Percentiles rank a stretch among this genome's conserved stretches.
phyloP scores from a whole-genome alignment of 2,888 invertebrate genomes.

The Rapana venosa region DNA sequence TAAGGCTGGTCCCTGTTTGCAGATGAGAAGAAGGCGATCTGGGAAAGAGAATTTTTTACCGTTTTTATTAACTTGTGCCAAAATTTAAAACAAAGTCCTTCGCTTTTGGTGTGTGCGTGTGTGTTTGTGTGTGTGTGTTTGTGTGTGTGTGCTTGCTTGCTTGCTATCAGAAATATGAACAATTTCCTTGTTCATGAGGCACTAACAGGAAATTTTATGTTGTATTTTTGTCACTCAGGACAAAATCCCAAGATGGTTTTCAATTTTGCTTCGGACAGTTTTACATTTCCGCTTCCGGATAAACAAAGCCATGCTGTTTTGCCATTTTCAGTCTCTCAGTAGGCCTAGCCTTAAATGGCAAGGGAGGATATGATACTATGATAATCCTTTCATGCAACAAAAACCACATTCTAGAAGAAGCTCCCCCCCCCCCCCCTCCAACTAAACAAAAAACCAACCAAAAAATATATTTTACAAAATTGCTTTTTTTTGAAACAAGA shows the following conservation, averaged over 20 bases:
- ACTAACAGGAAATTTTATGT: not conserved
- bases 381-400: too few species aligned
- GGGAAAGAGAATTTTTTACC: conserved; percentile 71
- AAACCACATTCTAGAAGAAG: too few species aligned
- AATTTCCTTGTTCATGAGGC: not conserved
- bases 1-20: conserved; percentile 86
- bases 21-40: not conserved
- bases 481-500: too few species aligned
- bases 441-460: not conserved
- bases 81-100: conserved; percentile 82
- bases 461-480: not conserved
- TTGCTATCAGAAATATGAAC: not conserved
- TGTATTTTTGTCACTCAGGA: not conserved
- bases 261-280: not conserved
- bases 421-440: too few species aligned
- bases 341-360: too few species aligned
- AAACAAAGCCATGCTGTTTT: conserved; percentile 22
- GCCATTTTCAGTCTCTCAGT: not conserved
- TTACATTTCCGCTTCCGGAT: not conserved
- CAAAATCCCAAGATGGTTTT: not conserved
- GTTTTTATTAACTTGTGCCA: conserved; percentile 75
- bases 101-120: not conserved
- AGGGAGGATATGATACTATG: too few species aligned
- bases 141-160: not conserved
- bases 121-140: not conserved